Evolutionary conservation across 2,797 vertebrate genomes (phyloP).

Genomic region (Eurystomus glaucurus): DNA sequence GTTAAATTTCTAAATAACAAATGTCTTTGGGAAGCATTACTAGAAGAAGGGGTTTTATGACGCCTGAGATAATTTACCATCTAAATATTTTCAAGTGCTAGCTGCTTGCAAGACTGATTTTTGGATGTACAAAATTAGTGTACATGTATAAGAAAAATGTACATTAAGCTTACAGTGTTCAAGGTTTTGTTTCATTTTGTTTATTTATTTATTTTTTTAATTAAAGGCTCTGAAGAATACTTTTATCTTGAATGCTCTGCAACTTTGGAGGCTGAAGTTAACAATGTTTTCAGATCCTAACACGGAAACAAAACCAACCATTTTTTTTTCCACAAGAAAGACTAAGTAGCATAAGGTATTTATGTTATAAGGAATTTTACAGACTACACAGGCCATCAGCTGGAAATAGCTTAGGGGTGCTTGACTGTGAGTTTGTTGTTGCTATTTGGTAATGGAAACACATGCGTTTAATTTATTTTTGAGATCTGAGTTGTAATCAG

Average conservation of each 20-base stretch:
- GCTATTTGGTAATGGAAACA: background rate
- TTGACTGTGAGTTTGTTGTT: background rate
- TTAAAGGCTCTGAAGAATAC: background rate
- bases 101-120: conserved; percentile 72
- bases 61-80: conserved; percentile 77
- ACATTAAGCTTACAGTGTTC: background rate
- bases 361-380: background rate
- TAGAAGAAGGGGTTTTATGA: conserved; percentile 48
- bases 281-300: background rate
- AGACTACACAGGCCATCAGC: background rate
- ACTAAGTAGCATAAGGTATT: background rate
- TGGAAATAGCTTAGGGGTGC: background rate
- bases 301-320: background rate
- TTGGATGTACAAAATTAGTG: conserved; percentile 8
- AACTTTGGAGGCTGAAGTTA: background rate
- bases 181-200: background rate
- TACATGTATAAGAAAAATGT: background rate
- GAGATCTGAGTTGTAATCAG: background rate
- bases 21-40: conserved; percentile 63
- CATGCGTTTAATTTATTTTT: background rate
- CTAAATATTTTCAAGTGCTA: conserved; percentile 77
- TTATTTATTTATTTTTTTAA: too few species aligned
- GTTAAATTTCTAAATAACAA: conserved; percentile 79
- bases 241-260: background rate
- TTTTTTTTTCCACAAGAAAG: background rate